phyloP scores from a whole-genome alignment of 2,888 invertebrate species.

The Barypeithes pellucidus region DNA sequence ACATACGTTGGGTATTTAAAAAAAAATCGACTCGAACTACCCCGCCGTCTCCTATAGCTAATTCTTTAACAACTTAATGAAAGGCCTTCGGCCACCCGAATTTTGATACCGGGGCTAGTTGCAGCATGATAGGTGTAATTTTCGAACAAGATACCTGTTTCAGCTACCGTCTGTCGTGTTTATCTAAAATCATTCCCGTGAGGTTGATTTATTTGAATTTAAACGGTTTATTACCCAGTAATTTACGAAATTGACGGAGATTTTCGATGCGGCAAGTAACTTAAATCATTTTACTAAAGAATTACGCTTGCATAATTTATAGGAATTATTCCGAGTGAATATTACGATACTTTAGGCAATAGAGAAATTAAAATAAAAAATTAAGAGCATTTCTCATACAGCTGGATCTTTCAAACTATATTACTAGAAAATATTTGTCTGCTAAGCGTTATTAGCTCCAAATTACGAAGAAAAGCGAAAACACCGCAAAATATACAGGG shows the following conservation, averaged over 20 bases:
- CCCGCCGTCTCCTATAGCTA: conserved; percentile 51
- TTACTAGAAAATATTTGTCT: no score
- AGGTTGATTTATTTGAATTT: conserved; percentile 61
- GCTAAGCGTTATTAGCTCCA: no score
- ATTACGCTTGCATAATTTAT: no score
- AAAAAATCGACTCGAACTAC: no score
- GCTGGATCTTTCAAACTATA: no score
- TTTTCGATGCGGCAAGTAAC: conserved; percentile 27
- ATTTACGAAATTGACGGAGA: conserved; percentile 47
- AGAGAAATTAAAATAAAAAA: no score
- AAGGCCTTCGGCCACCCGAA: conserved; percentile 54
- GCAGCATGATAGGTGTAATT: conserved; percentile 60
- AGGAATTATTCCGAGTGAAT: no score
- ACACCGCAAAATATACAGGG: no score
- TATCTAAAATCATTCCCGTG: conserved; percentile 54
- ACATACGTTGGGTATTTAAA: no score
- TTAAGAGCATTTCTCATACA: no score
- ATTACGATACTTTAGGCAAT: no score
- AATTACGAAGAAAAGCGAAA: no score
- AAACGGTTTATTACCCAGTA: conserved; percentile 53
- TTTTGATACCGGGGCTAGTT: conserved; percentile 61
- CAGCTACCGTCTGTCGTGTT: conserved; percentile 50
- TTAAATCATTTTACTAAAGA: conserved; percentile 31
- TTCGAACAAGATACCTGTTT: conserved; percentile 49
- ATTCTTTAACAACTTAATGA: conserved; percentile 64